Evolutionary conservation across 2,113 vertebrate species (phyloP), one percentile per base, ranked within the genome.

Genomic region (Turdus rufiventris): DNA sequence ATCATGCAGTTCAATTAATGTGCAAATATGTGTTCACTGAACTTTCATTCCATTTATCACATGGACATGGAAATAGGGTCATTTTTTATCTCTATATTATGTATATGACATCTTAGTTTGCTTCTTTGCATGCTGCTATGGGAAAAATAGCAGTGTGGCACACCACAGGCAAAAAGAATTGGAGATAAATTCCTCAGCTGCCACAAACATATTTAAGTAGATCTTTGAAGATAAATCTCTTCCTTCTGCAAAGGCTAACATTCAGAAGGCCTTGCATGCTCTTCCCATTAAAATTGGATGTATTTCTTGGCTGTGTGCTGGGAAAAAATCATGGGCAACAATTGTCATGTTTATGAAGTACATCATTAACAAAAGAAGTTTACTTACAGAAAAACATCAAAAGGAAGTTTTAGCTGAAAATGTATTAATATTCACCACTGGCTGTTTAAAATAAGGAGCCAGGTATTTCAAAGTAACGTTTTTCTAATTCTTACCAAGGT

Each of bases 1-100:
- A 93, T 96, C 95, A 76, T 95, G 97, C 97, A 97, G 97, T 97
- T 97, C 97, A 97, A 98, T 98, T 98, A 98, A 98, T 97, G 98
- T 98, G 98, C 97, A 98, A 98, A 98, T 98, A 95, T 78, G 98
- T 97, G 94, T 97, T 96, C 96, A 96, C 97, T 96, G 96, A 95
- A 95, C 97, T 96, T 96, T 92, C 97, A 94, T 97, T 96, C 97
- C 96, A 97, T 98, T 98, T 97, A 97, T 98, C 98, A 98, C 93
- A 95, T 94, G 97, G 96, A 96, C 91, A 60, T 94, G 96, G 96
- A 98, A 98, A 98, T 98, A 97, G 97, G 98, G 97, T 97, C 96
- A 98, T 98, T 97, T 96, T 96, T 98, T 98, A 98, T 98, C 97
- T 98, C 96, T 95, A 67, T 96, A 97, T 98, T 98, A 97, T 97